Base-by-base conservation (phyloP, 2,113 vertebrate genomes). In the Phaethornis superciliosus region DNA sequence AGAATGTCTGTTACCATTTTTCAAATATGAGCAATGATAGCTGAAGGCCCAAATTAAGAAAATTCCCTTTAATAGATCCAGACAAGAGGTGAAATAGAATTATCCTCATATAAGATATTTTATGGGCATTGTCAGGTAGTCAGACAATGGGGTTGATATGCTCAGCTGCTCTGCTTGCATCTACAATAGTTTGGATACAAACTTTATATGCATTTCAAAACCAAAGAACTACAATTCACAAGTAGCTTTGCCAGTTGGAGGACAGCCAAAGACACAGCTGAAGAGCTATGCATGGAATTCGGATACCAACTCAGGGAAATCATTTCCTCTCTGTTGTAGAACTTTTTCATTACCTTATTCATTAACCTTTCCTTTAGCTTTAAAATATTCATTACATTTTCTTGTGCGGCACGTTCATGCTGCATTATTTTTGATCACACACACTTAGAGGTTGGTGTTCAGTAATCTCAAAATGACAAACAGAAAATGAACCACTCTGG, bases 331-430 rank as follows among this genome's bases (percentile, higher is more conserved):
- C 62, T 80, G 60, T 15, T 51, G 19, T 46, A 76, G 75, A 84
- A 81, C 32, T 76, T 91, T 93, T 86, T 74, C 64, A 83, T 88
- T 97, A 92, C 37, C 21, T 86, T 89, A 32, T 65, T 89, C 80
- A 69, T 95, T 95, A 96, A 92, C 85, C 72, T 95, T 96, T 90
- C 90, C 64, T 90, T 64, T 7, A 90, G 51, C 40, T 27, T 85
- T 88, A 81, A 85, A 80, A 86, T 63, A 84, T 37, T 91, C 83
- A 84, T 80, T 90, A 80, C 86, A 37, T 76, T 96, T 89, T 81
- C 90, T 85, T 76, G 35, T 37, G 58, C 55, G 54, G 35, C 37
- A 71, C 63, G 55, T 59, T 92, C 74, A 88, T 10, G 18, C 56
- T 42, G 11, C 28, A 58, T 69, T 90, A 79, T 81, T 81, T 92